These are phyloP conservation scores for Pterobdella sp. DNA, from an alignment of 2,888 invertebrate species.

Conservation along the genomic window DNA sequence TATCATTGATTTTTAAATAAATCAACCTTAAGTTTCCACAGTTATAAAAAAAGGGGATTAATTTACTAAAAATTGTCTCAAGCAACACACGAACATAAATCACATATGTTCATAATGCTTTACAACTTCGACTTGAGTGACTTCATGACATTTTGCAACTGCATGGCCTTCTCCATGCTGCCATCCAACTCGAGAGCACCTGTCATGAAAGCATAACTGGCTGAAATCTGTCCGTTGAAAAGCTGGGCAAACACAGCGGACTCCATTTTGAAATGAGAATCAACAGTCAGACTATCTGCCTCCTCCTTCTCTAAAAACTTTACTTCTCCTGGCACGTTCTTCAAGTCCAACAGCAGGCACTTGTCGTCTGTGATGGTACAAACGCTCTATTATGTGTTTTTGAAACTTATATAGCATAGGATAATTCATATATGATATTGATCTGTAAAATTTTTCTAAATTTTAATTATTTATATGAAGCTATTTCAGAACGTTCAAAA, in stretches of 20 bases:
- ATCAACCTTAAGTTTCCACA: too few species aligned
- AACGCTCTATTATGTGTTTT: background rate
- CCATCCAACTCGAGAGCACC: conserved; percentile 89
- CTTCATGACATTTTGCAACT: conserved; percentile 61
- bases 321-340: conserved; percentile 62
- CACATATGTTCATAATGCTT: background rate
- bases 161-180: conserved; percentile 85
- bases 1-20: too few species aligned
- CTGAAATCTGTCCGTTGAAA: conserved; percentile 71
- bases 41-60: too few species aligned
- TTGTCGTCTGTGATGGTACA: conserved; percentile 60
- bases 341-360: conserved; percentile 78
- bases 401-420: too few species aligned
- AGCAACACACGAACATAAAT: background rate
- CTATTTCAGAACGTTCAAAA: too few species aligned
- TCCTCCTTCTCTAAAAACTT: conserved; percentile 56
- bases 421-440: too few species aligned
- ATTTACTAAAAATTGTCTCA: background rate
- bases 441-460: too few species aligned
- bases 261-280: conserved; percentile 78
- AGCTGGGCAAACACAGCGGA: conserved; percentile 54
- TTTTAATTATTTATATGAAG: too few species aligned
- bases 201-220: conserved; percentile 87
- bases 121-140: conserved; percentile 49
- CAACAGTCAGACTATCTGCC: conserved; percentile 56